Base-by-base conservation (phyloP, 2,888 invertebrate genomes). In the Chalcosyrphus nemorum region DNA sequence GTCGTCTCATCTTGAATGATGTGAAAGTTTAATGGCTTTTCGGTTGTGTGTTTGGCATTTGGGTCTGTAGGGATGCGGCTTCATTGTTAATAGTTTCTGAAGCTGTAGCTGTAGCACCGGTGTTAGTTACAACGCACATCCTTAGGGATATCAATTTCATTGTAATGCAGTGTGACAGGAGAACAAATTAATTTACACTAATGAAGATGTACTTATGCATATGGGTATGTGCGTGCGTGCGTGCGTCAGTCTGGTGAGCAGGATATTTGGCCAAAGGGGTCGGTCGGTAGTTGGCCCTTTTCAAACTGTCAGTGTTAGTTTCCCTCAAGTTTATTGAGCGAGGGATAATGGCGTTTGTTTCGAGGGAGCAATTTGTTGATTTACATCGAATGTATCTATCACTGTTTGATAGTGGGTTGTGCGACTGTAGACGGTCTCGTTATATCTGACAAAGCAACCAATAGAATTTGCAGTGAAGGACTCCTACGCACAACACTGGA, bases 1-100 rank as follows among this genome's bases (percentile, higher is more conserved):
- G n/a, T n/a, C n/a, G n/a, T n/a, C n/a, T 75, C 76, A 76, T 68
- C 59, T 52, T 76, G 66, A 68, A 66, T 57, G 76, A 68, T 59
- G 76, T 29, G 50, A 50, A 76, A 59, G 57, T 59, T 76, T 68
- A 52, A 66, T 66, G 76, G 76, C 66, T 66, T 50, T 59, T 65
- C 27, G 45, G 65, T 45, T 56, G 47, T 35, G 65, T 57, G 65
- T 35, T 75, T 57, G 65, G 56, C 38, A 56, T 47, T 65, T n/a
- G 35, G 27, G 65, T 56, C 66, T 59, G n/a, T n/a, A n/a, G n/a
- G 68, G 68, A 50, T 32, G 29, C 29, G 32, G 59, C 32, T 38
- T 72, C 57, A 38, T 50, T 66, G 65, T 57, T 66, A 66, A 75
- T 74, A 56, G 75, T 66, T 75, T 57, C 50, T 47, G 56, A 75